phyloP scores from a whole-genome alignment of 1,140 invertebrate species.

The Drosophila lacertosa region DNA sequence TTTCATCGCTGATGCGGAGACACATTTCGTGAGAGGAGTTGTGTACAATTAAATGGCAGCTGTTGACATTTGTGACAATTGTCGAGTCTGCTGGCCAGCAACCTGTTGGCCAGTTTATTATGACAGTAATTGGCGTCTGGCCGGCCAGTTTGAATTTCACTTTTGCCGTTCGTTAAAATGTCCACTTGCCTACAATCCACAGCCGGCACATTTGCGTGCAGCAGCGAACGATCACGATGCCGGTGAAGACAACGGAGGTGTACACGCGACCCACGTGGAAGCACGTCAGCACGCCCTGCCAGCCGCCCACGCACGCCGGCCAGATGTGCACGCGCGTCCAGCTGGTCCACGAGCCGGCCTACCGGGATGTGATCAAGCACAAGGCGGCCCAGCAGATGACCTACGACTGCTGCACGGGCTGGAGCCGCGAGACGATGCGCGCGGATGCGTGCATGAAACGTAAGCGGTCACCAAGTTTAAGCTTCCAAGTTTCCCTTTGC shows the following conservation, averaged over 20 bases:
- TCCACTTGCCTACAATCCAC: conserved; percentile 1
- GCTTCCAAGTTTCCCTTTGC: too few relatives aligned
- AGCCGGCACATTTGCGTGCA: conserved; percentile 85
- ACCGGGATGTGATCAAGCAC: conserved; percentile 84
- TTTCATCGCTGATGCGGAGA: conserved; percentile 38
- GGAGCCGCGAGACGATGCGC: conserved; percentile 85
- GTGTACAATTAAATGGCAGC: conserved; percentile 30
- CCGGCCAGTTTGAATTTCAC: conserved; percentile 38
- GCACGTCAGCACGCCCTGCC: conserved; percentile 85
- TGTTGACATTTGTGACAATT: conserved; percentile 60
- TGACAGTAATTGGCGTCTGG: conserved; percentile 71
- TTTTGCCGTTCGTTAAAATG: conserved; percentile 40
- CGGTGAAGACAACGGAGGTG: conserved; percentile 85
- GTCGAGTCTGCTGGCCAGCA: conserved; percentile 53
- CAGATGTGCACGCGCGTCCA: conserved; percentile 85
- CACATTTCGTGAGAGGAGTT: conserved; percentile 45
- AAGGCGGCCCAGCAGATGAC: conserved; percentile 84
- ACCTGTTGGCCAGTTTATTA: conserved; percentile 71
- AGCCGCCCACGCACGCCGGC: conserved; percentile 84
- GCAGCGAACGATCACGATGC: conserved; percentile 84
- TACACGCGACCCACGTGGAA: conserved; percentile 84
- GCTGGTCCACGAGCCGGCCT: conserved; percentile 85
- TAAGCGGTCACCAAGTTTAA: conserved; percentile 85
- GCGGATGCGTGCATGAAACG: conserved; percentile 87
- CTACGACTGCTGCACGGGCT: conserved; percentile 87